Base-by-base conservation (phyloP, 1,140 invertebrate species). In the Phymastichus coffea region DNA sequence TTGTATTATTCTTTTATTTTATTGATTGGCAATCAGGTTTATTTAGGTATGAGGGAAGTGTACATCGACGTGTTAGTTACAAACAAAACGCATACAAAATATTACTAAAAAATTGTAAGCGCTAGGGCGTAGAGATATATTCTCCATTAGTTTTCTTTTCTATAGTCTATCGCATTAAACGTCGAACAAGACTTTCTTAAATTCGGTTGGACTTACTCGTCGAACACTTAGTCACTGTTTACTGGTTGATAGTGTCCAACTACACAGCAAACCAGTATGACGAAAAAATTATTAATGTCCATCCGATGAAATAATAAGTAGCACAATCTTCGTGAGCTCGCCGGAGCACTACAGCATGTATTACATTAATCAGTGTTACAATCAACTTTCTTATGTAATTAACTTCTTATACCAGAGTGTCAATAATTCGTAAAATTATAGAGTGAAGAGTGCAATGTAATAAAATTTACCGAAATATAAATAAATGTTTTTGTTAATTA, bases 41-140 rank as follows among this genome's bases (percentile, higher is more conserved):
- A 66, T 63, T 66, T 19, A 48, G 35, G 44, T 33, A 63, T 60
- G 47, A 66, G 41, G 63, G 57, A 57, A 62, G 54, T 59, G 51
- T 66, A 60, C 44, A 53, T 63, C 33, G 12, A 57, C 61, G 57
- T 54, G 44, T 53, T 38, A 10, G 51, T 47, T 51, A 26, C 44
- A 61, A 60, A 58, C 52, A 40, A 65, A 59, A 59, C 59, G 51
- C 56, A 57, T 59, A 65, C 51, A 63, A 65, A 63, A 65, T 63
- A 59, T 57, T 55, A 37, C 30, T 52, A 23, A 40, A 43, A 48
- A n/a, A 56, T 52, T 62, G 49, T 22, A 57, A 30, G 30, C 58
- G 28, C 44, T 52, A 43, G 33, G 30, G 23, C 17, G 37, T 57
- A 63, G n/a, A 63, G 61, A 57, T 61, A 61, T 60, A 44, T 64